Evolutionary conservation across 2,797 vertebrate genomes (phyloP), one percentile per base, ranked within the genome.

Genomic region (Spondyliosoma cantharus): DNA sequence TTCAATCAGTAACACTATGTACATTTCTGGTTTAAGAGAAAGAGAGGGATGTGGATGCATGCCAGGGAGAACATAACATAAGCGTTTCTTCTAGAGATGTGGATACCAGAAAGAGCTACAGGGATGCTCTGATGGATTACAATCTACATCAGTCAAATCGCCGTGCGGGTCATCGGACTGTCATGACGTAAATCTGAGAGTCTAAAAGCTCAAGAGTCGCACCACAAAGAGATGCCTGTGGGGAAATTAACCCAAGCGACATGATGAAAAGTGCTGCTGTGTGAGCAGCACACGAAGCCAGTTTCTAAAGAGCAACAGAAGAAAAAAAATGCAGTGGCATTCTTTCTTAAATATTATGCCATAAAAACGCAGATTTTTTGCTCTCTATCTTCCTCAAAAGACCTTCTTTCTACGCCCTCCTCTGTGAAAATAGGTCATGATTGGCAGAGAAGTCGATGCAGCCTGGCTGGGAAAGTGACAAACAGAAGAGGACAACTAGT

Each of bases 361-460:
- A 45, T 3, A 62, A n/a, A 32, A 16, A 2, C 19, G 11, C 45
- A 14, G 9, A 75, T 59, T 76, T 42, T n/a, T 49, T 45, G 24
- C n/a, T 45, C 3, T 63, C 20, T 12, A 17, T 59, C 49, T 20
- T 22, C 20, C 56, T 43, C 12, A 61, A 78, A 65, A 0, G 42
- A 54, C 22, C 24, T 58, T 15, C 24, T 71, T 83, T 69, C 56
- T 53, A 52, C 74, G 32, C 46, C 53, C 17, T 9, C 63, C 66
- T 64, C n/a, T 66, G 50, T 63, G 49, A 81, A 93, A 91, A 80
- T 83, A 68, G 89, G 87, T 80, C 79, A 88, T 7, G 82, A 72
- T 13, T 17, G 68, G 32, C 3, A 22, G 62, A 48, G 67, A 72
- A 67, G 56, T 66, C 14, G 24, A 56, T 49, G 73, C 45, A 3